Evolutionary conservation across 1,140 invertebrate species (phyloP).

Genomic region (Spodoptera frugiperda): DNA sequence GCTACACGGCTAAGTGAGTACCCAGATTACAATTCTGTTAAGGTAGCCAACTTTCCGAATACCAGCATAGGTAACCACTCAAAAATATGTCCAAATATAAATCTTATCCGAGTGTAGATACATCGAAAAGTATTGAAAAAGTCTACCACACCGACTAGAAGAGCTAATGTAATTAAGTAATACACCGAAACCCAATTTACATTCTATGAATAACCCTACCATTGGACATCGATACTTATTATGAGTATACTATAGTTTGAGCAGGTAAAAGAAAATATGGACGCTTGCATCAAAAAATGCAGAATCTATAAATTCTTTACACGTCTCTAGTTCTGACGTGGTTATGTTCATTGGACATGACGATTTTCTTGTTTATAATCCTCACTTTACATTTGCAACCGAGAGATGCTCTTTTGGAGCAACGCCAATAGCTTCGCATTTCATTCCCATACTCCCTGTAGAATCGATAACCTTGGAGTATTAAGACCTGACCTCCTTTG

Average conservation of each 20-base stretch:
- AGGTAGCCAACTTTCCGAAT: no score
- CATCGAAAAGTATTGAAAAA: no score
- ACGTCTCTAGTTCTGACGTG: constrained; percentile 49
- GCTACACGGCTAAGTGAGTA: no score
- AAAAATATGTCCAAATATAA: no score
- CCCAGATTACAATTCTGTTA: no score
- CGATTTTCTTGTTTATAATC: constrained; percentile 63
- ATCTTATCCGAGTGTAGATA: no score
- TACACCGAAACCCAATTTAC: no score
- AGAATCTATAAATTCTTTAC: neutral
- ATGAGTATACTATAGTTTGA: neutral
- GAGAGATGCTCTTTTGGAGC: constrained; percentile 62
- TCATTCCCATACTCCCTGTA: constrained; percentile 70
- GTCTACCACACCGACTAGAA: no score
- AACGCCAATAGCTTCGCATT: constrained; percentile 71
- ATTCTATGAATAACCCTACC: no score
- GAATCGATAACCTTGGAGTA: constrained; percentile 65
- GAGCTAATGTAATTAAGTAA: no score
- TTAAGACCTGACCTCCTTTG: constrained; percentile 69
- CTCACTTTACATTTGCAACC: constrained; percentile 67
- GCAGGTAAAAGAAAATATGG: neutral
- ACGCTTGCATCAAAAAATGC: neutral
- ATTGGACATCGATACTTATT: no score
- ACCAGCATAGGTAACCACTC: no score
- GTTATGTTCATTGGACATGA: constrained; percentile 60